These are phyloP conservation scores for Tetramorium simillimum DNA, from an alignment of 1,140 invertebrate species.

Conservation along the genomic window DNA sequence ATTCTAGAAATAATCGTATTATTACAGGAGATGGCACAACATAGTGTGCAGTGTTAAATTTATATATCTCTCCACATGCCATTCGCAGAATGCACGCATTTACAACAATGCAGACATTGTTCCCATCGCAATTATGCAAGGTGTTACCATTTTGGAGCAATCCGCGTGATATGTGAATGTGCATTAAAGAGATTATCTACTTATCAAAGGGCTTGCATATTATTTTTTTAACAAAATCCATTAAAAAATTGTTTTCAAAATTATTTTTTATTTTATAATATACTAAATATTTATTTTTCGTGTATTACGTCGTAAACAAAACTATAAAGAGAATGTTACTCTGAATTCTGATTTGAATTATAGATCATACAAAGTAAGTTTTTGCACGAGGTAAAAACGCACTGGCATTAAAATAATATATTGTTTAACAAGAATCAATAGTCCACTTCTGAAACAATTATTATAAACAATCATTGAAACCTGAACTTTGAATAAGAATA, in stretches of 20 bases:
- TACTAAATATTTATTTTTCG: not conserved
- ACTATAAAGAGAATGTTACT: not conserved
- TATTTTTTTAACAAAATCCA: not conserved
- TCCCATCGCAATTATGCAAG: slow-evolving; percentile 53
- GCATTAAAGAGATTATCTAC: slow-evolving; percentile 12
- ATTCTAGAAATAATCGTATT: slow-evolving; percentile 17
- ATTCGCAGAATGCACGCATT: slow-evolving; percentile 51
- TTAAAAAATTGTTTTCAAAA: not conserved
- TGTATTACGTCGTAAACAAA: not conserved
- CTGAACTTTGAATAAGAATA: not conserved
- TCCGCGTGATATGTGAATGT: not conserved
- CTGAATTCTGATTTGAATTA: not conserved
- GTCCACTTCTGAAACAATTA: not conserved
- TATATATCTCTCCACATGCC: slow-evolving; percentile 48
- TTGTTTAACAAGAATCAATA: not conserved
- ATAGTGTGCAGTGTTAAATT: slow-evolving; percentile 30
- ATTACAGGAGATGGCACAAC: not conserved
- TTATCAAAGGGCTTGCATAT: not conserved
- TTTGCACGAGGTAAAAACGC: not conserved
- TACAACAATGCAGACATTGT: slow-evolving; percentile 54
- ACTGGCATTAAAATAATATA: not conserved
- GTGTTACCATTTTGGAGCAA: slow-evolving; percentile 23
- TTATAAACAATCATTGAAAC: slow-evolving; percentile 18
- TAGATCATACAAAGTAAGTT: not conserved
- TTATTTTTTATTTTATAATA: not conserved